These are phyloP conservation scores for Tromatobia lineatoria DNA, from an alignment of 2,888 invertebrate species.

Conservation along the genomic window DNA sequence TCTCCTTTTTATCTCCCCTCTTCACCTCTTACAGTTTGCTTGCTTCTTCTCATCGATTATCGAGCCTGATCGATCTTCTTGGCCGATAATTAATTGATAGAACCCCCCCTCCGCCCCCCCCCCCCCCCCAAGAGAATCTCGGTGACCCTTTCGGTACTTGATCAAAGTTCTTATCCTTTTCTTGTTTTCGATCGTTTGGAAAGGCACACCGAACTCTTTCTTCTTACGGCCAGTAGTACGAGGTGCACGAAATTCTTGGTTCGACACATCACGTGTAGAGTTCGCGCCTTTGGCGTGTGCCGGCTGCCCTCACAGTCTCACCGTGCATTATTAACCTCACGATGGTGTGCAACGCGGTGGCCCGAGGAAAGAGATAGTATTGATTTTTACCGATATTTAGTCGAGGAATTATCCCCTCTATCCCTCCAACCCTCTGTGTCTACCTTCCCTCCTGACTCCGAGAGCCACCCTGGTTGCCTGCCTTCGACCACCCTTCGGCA, in stretches of 20 bases:
- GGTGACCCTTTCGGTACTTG: constrained; percentile 1
- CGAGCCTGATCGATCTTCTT: constrained; percentile 45
- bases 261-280: constrained; percentile 2
- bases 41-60: constrained; percentile 29
- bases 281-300: constrained; percentile 27
- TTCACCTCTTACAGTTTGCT: constrained; percentile 4
- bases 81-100: constrained; percentile 52
- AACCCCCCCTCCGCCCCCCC: not conserved
- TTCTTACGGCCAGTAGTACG: not conserved
- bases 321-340: constrained; percentile 77
- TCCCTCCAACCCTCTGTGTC: constrained; percentile 65
- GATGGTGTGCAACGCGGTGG: constrained; percentile 69
- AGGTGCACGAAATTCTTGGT: constrained; percentile 4
- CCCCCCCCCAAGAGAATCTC: not conserved
- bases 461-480: constrained; percentile 20
- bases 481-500: constrained; percentile 66
- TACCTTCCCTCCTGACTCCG: constrained; percentile 61
- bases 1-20: constrained; percentile 68
- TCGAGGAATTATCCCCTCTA: constrained; percentile 83
- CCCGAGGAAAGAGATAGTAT: constrained; percentile 82
- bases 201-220: not conserved
- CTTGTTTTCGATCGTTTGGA: not conserved
- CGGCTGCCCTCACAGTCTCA: not conserved
- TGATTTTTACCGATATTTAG: constrained; percentile 85
- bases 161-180: constrained; percentile 45